These are phyloP conservation scores for Danio albolineatus DNA, from an alignment of 2,797 vertebrate species.

Conservation along the genomic window DNA sequence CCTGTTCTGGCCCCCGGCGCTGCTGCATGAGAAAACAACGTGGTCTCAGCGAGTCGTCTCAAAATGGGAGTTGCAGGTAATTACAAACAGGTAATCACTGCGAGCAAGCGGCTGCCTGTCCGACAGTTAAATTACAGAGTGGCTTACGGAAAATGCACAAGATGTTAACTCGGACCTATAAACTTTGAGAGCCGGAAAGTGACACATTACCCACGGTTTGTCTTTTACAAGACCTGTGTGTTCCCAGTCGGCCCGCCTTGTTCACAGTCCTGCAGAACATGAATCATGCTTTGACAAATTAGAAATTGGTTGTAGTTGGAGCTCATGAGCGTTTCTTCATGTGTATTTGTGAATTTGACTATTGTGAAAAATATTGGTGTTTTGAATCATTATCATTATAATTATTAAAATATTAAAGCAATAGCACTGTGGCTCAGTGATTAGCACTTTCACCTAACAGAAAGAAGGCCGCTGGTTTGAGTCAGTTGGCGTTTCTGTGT, in stretches of 20 bases:
- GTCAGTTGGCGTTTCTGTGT: too few relatives aligned
- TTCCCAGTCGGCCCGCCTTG: not conserved
- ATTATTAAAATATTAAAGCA: too few relatives aligned
- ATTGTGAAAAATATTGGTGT: not conserved
- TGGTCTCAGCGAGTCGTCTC: conserved; percentile 3
- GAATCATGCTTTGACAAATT: not conserved
- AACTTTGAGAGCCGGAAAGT: not conserved
- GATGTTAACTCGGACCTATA: not conserved
- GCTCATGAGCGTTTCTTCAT: not conserved
- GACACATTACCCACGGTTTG: not conserved
- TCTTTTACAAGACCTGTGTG: not conserved
- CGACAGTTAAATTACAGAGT: conserved; percentile 6
- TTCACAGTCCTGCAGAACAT: not conserved
- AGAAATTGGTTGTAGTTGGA: not conserved
- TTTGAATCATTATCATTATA: not conserved
- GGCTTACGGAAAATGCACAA: not conserved
- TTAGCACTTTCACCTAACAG: too few relatives aligned
- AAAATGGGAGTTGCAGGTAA: conserved; percentile 6
- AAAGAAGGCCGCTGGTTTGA: too few relatives aligned
- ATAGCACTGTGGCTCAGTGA: too few relatives aligned
- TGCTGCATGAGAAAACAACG: conserved; percentile 4
- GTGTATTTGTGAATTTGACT: not conserved
- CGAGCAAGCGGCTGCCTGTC: conserved; percentile 40
- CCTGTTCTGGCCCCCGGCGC: conserved; percentile 59
- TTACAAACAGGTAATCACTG: conserved; percentile 19